Evolutionary conservation across 2,797 vertebrate genomes (phyloP), one percentile per base, ranked within the genome.

Genomic region (Sebastes umbrosus): DNA sequence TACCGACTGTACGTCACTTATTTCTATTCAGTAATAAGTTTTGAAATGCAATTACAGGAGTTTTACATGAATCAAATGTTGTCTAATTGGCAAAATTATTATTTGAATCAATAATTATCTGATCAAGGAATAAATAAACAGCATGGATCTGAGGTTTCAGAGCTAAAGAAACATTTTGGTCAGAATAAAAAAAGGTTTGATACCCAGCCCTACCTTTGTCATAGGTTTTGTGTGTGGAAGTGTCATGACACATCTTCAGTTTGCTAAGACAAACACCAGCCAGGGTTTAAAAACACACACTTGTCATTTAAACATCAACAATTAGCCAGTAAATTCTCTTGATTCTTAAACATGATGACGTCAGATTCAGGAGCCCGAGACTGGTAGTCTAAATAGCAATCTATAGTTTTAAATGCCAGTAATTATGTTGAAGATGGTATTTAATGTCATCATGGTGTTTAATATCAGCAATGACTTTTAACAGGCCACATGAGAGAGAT

Each of bases 381-480:
- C 18, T n/a, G 29, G 52, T 55, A 20, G 14, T 68, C 34, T 36
- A 39, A 69, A 50, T 55, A 1, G 7, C 9, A 36, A 52, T 2
- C 46, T n/a, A 52, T 20, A 46, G 43, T 46, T 46, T 50, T 52
- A 52, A n/a, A 60, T 64, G 11, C 8, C 14, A 22, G 12, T 69
- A 52, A 59, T 67, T 77, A 73, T 43, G 60, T 36, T 50, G 25
- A 36, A 76, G n/a, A 27, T 52, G 25, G 16, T 3, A 71, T 65
- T 83, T 73, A 39, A 58, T 52, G 24, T 39, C 8, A 25, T 20
- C 2, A n/a, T 50, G 8, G 4, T 66, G 16, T 76, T 80, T 74
- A 70, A 80, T 46, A 74, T n/a, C 54, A 54, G 46, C 34, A 62
- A 62, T 79, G 31, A 62, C 36, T 3, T 34, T 25, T 50, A 78